Percentiles rank a stretch among this genome's conserved stretches.
Conservation (phyloP, 2,113 vertebrate genomes). For the Heterochromis multidens region DNA sequence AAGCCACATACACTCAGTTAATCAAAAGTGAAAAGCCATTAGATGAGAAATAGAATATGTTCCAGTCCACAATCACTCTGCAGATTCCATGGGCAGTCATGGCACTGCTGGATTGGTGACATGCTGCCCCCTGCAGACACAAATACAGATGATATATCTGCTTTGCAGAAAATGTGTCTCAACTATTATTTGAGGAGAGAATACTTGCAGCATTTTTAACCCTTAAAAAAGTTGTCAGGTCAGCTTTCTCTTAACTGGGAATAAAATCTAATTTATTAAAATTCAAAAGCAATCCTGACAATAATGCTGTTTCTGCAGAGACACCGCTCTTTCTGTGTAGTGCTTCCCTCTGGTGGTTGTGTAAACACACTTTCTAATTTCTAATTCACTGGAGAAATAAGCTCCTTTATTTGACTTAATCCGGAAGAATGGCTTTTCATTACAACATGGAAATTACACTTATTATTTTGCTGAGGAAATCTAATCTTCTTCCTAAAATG, state of each 20-base stretch:
- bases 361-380: neutral
- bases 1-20: slow-evolving; percentile 28
- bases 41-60: slow-evolving; percentile 44
- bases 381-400: neutral
- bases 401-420: neutral
- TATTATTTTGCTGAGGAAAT: neutral
- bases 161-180: neutral
- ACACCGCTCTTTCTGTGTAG: neutral
- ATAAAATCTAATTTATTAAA: neutral
- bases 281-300: neutral
- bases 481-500: neutral
- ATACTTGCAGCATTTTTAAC: neutral
- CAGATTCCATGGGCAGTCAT: neutral
- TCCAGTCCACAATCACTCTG: slow-evolving; percentile 24
- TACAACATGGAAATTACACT: neutral
- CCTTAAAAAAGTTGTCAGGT: neutral
- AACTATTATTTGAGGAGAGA: neutral
- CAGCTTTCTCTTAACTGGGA: neutral
- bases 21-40: slow-evolving; percentile 63
- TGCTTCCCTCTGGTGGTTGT: slow-evolving; percentile 60
- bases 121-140: slow-evolving; percentile 62
- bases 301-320: neutral
- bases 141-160: neutral
- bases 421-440: neutral
- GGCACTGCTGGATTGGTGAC: neutral